Evolutionary conservation across 2,797 vertebrate species (phyloP), one percentile per base, ranked within the genome.

Genomic region (Furcifer pardalis): DNA sequence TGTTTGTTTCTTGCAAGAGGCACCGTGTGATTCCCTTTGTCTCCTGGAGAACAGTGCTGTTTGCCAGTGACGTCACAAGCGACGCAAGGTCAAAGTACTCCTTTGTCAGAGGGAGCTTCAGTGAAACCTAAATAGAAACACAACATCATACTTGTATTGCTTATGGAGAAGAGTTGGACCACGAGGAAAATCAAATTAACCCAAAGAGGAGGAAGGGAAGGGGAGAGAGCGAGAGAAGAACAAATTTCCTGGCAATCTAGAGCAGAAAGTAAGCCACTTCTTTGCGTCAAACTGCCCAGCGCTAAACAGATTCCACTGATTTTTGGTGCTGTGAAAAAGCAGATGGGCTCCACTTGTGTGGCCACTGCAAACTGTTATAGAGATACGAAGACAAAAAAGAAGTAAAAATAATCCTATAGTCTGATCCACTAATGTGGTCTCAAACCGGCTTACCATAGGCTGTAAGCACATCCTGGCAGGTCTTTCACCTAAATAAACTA

Each of bases 401-500:
- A n/a, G n/a, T n/a, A n/a, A n/a, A n/a, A n/a, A n/a, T n/a, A n/a
- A n/a, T 37, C 66, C 19, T 13, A 56, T 56, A 17, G 44, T 49
- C 19, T 49, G 60, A 25, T 27, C 52, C 56, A 25, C 21, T 37
- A 8, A 60, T 17, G 21, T 32, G 10, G 56, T 59, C 72, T 25
- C 25, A 56, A 56, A n/a, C 12, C 8, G n/a, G 79, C 95, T 88
- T 96, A 99, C 99, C 99, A 2, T 99, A 99, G 56, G 99, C 99
- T 1, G 98, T 98, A 91, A 99, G 99, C 56, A 99, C 99, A 21
- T 99, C 97, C 93, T 97, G n/a, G n/a, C n/a, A n/a, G n/a, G n/a
- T n/a, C n/a, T n/a, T n/a, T n/a, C n/a, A n/a, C n/a, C n/a, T n/a
- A n/a, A n/a, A n/a, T n/a, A n/a, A n/a, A n/a, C n/a, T n/a, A n/a